phyloP scores from a whole-genome alignment of 2,797 vertebrate species.

The Nyctibius grandis region DNA sequence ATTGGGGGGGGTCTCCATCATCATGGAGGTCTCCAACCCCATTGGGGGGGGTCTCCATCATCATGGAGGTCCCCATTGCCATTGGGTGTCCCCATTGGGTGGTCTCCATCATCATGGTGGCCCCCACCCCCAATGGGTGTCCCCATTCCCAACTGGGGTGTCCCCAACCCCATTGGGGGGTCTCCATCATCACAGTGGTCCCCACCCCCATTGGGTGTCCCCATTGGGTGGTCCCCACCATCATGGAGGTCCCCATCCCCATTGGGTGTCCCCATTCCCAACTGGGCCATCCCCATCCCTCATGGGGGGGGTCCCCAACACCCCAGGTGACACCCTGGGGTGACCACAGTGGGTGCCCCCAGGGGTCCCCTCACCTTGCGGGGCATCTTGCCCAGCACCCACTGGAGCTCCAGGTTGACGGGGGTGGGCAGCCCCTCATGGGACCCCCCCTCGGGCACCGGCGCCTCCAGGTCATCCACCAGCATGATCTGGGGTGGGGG shows the following conservation, averaged over 20 bases:
- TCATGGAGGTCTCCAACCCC: no score
- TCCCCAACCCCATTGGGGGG: neutral
- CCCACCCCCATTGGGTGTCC: neutral
- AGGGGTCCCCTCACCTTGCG: slow-evolving; percentile 77
- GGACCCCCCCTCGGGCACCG: neutral
- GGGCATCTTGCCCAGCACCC: slow-evolving; percentile 95
- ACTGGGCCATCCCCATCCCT: neutral
- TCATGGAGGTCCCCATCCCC: neutral
- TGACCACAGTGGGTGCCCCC: neutral
- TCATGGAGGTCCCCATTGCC: no score
- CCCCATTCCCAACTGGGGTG: neutral
- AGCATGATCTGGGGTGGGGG: slow-evolving; percentile 84
- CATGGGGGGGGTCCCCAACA: neutral
- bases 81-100: neutral
- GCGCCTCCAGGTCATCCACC: slow-evolving; percentile 77
- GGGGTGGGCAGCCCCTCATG: slow-evolving; percentile 64
- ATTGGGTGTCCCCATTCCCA: neutral
- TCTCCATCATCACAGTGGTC: no score
- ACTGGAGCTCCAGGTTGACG: slow-evolving; percentile 89
- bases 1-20: no score
- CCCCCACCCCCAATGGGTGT: neutral
- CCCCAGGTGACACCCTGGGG: neutral
- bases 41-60: no score
- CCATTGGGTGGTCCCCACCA: no score
- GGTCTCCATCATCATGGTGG: neutral